Percentiles rank a stretch among this genome's conserved stretches.
Evolutionary conservation across 2,113 vertebrate genomes (phyloP).

Genomic region (Orycteropus afer): DNA sequence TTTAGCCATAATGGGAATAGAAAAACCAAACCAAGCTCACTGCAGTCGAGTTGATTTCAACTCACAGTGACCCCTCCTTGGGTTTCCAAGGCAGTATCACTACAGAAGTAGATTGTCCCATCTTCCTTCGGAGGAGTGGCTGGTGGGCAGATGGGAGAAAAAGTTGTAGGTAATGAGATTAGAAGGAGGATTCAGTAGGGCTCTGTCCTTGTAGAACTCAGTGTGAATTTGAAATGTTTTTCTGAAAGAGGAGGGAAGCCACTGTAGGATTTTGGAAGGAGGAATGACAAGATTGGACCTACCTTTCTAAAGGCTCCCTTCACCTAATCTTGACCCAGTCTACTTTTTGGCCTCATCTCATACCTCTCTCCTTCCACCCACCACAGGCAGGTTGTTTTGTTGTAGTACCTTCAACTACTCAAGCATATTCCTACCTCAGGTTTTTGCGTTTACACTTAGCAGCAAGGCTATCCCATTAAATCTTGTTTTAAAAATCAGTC

Average conservation of each 20-base stretch:
- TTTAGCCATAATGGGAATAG: too few relatives aligned
- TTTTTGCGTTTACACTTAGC: background rate
- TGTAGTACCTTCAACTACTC: background rate
- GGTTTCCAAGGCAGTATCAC: too few relatives aligned
- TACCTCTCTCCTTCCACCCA: background rate
- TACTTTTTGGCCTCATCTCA: background rate
- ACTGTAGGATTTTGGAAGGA: background rate
- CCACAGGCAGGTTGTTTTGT: background rate
- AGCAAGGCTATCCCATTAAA: background rate
- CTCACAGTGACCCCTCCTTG: too few relatives aligned
- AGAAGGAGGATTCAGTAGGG: background rate
- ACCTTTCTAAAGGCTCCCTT: background rate
- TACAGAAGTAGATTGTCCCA: too few relatives aligned
- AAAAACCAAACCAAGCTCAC: too few relatives aligned
- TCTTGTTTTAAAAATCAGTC: background rate
- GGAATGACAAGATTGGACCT: background rate
- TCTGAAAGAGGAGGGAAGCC: background rate
- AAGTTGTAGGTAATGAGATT: background rate
- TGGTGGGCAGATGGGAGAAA: background rate
- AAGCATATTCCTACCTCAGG: background rate
- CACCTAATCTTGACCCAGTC: background rate
- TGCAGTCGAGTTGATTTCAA: too few relatives aligned
- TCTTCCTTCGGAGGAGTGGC: too few relatives aligned
- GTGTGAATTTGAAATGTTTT: background rate
- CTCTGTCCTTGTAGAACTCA: background rate